A percentile compares a stretch with the other conserved stretches of the same genome.
Evolutionary conservation across 35 echinoderm and acorn worm species (phyloP).

Genomic region (Apostichopus californicus): DNA sequence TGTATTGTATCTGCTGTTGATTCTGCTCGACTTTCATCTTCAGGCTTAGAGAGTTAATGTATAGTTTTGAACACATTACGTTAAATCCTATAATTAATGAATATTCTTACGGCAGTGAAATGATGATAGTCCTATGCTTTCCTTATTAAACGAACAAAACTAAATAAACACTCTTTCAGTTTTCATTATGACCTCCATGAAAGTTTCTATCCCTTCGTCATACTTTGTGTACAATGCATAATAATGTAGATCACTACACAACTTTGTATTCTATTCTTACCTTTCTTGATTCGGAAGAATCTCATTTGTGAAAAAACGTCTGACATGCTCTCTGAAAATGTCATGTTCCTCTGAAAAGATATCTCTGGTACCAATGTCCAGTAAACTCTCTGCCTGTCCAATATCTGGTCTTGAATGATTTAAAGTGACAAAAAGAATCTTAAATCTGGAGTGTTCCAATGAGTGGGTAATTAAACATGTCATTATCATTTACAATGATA

Average conservation of each 20-base stretch:
- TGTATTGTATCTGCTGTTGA: too few relatives aligned
- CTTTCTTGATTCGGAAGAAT: slow-evolving; percentile 56
- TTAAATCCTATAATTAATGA: neutral
- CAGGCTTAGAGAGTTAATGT: too few relatives aligned
- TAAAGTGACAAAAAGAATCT: neutral
- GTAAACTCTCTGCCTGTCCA: neutral
- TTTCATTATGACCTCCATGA: neutral
- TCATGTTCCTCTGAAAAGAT: slow-evolving; percentile 71
- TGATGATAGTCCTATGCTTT: neutral
- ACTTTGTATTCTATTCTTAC: neutral
- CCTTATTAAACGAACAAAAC: neutral
- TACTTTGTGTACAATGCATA: too few relatives aligned
- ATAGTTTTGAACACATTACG: too few relatives aligned
- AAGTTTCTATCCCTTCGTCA: too few relatives aligned
- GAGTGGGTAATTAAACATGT: too few relatives aligned
- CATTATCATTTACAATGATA: too few relatives aligned
- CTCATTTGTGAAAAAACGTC: slow-evolving; percentile 65
- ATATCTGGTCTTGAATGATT: neutral
- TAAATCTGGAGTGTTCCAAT: too few relatives aligned
- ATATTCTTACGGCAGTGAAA: neutral
- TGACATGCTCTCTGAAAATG: slow-evolving; percentile 65
- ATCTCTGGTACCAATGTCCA: slow-evolving; percentile 62
- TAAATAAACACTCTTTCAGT: neutral
- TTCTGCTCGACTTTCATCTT: too few relatives aligned
- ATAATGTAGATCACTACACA: neutral